Conservation (phyloP, 2,888 invertebrate species). For the Eristalis intricaria region DNA sequence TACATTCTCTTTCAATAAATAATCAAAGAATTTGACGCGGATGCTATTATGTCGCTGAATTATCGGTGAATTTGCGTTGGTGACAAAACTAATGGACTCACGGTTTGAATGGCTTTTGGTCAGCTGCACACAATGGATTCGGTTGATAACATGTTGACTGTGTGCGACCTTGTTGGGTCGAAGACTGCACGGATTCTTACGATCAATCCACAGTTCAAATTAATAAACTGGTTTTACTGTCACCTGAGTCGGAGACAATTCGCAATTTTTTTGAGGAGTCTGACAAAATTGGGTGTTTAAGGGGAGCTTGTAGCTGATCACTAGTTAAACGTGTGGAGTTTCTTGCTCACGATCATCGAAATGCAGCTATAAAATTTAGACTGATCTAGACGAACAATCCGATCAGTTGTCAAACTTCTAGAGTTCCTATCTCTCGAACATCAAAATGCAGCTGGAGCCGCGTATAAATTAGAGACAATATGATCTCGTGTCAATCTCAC, state of each 20-base stretch:
- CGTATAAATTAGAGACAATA: too few species aligned
- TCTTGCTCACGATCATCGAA: too few species aligned
- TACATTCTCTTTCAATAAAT: neutral
- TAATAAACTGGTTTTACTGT: neutral
- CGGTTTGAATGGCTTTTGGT: neutral
- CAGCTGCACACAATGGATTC: neutral
- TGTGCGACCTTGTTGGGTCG: constrained; percentile 11
- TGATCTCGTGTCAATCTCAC: too few species aligned
- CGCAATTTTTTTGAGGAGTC: neutral
- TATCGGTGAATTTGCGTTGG: neutral
- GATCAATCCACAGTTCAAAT: neutral
- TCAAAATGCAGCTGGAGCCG: too few species aligned
- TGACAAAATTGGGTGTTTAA: too few species aligned
- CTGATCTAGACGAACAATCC: too few species aligned
- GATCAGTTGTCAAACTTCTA: too few species aligned
- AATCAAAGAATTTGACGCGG: neutral
- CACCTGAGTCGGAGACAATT: neutral
- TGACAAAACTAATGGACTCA: neutral
- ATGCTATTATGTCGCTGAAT: neutral
- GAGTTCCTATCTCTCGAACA: too few species aligned
- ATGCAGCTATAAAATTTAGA: too few species aligned
- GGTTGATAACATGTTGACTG: neutral
- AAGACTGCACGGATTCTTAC: neutral
- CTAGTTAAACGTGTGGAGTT: too few species aligned
- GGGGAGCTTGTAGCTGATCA: too few species aligned